Evolutionary conservation across 2,113 vertebrate species (phyloP), one percentile per base, ranked within the genome.

Genomic region (Nerophis ophidion): DNA sequence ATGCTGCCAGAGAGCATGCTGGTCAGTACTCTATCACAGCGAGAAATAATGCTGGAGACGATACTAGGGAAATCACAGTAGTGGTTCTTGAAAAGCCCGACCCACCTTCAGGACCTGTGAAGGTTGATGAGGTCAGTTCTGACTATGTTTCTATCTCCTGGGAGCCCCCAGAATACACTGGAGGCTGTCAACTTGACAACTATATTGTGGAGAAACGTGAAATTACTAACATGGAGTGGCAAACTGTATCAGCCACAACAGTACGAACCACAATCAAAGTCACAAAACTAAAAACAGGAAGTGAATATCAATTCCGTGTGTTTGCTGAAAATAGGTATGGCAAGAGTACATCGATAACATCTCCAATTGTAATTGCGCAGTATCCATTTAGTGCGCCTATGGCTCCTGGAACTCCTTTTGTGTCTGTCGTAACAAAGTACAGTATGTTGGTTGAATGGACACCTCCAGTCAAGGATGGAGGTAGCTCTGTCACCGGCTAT

Each of bases 311-410:
- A 66, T 98, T 98, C 76, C 94, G 94, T 86, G 92, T 99, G 69
- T 94, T 89, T 91, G 94, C 97, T 77, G 96, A 99, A 91, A 99
- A 98, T 36, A 92, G 95, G 54, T 96, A 98, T 60, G 97, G 97
- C 74, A 99, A 95, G 83, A 98, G 97, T 38, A 44, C 87, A 61
- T 71, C 93, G 48, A 78, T 99, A 49, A 93, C 93, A 70, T 98
- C 97, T 75, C 84, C 90, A 53, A 75, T 91, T 72, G 70, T 98
- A 76, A 63, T 91, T 81, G 96, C 94, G 36, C 93, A 96, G 67
- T 99, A 97, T 77, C 95, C 95, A 50, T 99, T 94, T 76, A 96
- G 92, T 86, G 88, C 90, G 60, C 97, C 97, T 60, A 89, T 86
- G 14, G 92, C 92, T 75, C 93, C 97, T 66, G 93, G 92, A 61